Evolutionary conservation across 1,140 invertebrate species (phyloP).

Genomic region (Drosophila kurseongensis): DNA sequence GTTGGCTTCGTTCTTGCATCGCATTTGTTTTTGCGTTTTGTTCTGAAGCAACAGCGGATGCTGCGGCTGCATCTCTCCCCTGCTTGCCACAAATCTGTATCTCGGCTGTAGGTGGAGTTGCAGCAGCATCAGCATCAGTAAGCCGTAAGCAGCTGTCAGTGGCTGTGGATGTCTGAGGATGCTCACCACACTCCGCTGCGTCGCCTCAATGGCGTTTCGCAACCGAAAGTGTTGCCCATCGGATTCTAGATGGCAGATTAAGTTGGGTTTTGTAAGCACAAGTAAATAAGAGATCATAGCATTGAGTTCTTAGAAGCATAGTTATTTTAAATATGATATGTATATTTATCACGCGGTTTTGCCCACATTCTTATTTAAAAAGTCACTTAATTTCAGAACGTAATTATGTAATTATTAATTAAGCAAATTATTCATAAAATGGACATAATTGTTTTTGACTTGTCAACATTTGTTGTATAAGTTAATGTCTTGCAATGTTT

Average conservation of each 20-base stretch:
- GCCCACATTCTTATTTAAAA: too few species aligned
- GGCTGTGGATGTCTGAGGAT: conserved; percentile 21
- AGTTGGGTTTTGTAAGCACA: conserved; percentile 20
- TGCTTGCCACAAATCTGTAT: neutral
- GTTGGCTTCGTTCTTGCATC: conserved; percentile 57
- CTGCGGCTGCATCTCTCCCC: conserved; percentile 9
- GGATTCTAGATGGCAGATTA: conserved; percentile 43
- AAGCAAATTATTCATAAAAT: too few species aligned
- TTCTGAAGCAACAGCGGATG: conserved; percentile 61
- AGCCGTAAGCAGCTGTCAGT: conserved; percentile 50
- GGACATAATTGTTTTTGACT: too few species aligned
- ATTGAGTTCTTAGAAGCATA: neutral
- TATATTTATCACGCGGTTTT: too few species aligned
- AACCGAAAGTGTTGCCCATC: conserved; percentile 51
- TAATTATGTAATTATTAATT: too few species aligned
- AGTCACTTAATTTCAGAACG: too few species aligned
- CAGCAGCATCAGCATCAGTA: conserved; percentile 38
- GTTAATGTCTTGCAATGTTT: too few species aligned
- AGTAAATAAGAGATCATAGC: conserved; percentile 4
- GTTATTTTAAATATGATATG: too few species aligned
- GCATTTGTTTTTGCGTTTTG: conserved; percentile 48
- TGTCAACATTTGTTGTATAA: too few species aligned
- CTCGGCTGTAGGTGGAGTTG: conserved; percentile 42
- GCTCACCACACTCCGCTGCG: conserved; percentile 38
- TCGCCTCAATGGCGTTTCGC: conserved; percentile 42